Evolutionary conservation across 2,113 vertebrate genomes (phyloP).

Genomic region (Rhipidura dahli): DNA sequence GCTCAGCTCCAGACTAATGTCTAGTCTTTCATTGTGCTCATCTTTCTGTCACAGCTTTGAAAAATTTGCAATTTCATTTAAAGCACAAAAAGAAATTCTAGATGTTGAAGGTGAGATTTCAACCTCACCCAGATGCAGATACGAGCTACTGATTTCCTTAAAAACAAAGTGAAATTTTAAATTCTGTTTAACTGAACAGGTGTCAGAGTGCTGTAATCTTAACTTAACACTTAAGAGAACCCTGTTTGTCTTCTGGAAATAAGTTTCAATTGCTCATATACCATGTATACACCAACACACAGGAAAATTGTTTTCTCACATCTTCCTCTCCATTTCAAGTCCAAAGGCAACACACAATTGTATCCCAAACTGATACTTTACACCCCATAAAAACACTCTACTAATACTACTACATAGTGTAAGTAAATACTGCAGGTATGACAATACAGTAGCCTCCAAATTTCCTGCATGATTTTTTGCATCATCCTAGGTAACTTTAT

Average conservation of each 20-base stretch:
- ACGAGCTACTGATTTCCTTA: not conserved
- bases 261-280: not conserved
- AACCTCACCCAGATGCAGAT: not conserved
- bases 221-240: not conserved
- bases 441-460: not conserved
- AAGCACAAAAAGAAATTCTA: not conserved
- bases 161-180: not conserved
- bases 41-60: not conserved
- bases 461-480: not conserved
- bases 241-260: not conserved
- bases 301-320: not conserved
- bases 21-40: not conserved
- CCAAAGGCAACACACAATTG: not conserved
- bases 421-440: not conserved
- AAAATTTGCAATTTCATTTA: not conserved
- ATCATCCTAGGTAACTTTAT: not conserved
- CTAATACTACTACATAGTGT: not conserved
- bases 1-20: not conserved
- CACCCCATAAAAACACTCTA: not conserved
- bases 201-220: not conserved
- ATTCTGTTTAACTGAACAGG: not conserved
- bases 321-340: not conserved
- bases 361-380: not conserved
- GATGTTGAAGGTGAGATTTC: not conserved
- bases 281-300: not conserved